phyloP scores from a whole-genome alignment of 2,888 invertebrate species.

The Macrophya annulata region DNA sequence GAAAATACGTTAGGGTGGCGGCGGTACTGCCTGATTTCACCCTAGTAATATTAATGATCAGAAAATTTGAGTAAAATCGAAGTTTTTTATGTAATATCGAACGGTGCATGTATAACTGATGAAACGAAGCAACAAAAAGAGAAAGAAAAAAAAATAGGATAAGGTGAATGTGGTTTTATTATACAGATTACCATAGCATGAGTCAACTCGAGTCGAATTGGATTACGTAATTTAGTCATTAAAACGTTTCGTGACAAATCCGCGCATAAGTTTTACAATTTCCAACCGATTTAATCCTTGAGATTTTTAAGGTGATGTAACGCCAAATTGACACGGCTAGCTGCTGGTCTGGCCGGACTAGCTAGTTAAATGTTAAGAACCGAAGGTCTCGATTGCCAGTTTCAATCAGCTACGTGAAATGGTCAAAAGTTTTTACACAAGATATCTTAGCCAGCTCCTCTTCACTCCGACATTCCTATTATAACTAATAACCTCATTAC shows the following conservation, averaged over 20 bases:
- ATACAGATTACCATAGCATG: not conserved
- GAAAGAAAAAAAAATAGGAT: not conserved
- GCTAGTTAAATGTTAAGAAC: conserved; percentile 31
- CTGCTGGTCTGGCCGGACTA: not conserved
- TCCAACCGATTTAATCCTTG: conserved; percentile 45
- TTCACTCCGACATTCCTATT: conserved; percentile 13
- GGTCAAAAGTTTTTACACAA: conserved; percentile 7
- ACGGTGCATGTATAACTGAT: not conserved
- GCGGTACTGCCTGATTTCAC: too few species aligned
- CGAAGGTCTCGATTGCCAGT: conserved; percentile 47
- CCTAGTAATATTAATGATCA: not conserved
- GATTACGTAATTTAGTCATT: conserved; percentile 48
- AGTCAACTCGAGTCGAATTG: conserved; percentile 14
- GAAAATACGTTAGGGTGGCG: too few species aligned
- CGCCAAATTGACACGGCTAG: conserved; percentile 24
- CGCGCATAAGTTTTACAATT: conserved; percentile 20
- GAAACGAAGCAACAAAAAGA: not conserved
- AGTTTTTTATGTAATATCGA: not conserved
- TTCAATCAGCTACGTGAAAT: conserved; percentile 29
- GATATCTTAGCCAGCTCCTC: conserved; percentile 14
- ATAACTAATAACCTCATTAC: conserved; percentile 45
- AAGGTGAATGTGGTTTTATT: conserved; percentile 33
- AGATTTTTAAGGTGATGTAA: conserved; percentile 42
- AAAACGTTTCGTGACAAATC: conserved; percentile 43
- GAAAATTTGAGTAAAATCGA: not conserved